Base-by-base conservation (phyloP, 64 coral and sea anemone genomes). In the Astreopora myriophthalma region DNA sequence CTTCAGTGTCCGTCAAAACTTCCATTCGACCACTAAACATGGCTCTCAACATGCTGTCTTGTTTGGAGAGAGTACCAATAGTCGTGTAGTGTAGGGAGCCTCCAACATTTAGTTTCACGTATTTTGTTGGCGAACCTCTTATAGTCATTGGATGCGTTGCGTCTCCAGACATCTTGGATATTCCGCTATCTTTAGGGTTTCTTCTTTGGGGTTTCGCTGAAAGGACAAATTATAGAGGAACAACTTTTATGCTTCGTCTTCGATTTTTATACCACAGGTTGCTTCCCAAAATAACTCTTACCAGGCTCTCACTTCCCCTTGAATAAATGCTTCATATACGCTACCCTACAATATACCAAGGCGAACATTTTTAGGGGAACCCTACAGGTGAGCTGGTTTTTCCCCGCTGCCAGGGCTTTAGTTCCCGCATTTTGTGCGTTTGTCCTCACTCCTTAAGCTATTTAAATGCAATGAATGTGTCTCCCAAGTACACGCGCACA, bases 1-100 rank as follows among this genome's bases (percentile, higher is more conserved):
- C 97, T 80, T 95, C 94, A 26, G 90, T 99, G 28, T 99, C 97
- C 3, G 97, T 99, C 48, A 99, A 75, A 38, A 99, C 97, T 81
- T 99, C 97, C 97, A 99, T 95, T 94, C 97, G 38, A 3, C 97
- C 97, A 79, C 97, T 99, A 57, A 99, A 99, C 97, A 99, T 99
- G 7, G 97, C 97, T 70, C 97, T 67, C 17, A 99, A 62, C 97
- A 99, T 99, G 19, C 89, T 99, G 83, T 99, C 97, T 34, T 99
- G 97, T 75, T 99, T 99, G 22, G 97, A 93, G 24, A 99, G 76
- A 14, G 97, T 99, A 58, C 97, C 97, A 13, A 99, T 78, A 10
- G 97, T 99, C 20, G 94, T 95, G 82, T 99, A 99, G 14, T 99
- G 97, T 0, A 99, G 61, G 1, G 97, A 99, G 0, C 97, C 97